Conservation (phyloP, 2,797 vertebrate species). For the Anas capensis region DNA sequence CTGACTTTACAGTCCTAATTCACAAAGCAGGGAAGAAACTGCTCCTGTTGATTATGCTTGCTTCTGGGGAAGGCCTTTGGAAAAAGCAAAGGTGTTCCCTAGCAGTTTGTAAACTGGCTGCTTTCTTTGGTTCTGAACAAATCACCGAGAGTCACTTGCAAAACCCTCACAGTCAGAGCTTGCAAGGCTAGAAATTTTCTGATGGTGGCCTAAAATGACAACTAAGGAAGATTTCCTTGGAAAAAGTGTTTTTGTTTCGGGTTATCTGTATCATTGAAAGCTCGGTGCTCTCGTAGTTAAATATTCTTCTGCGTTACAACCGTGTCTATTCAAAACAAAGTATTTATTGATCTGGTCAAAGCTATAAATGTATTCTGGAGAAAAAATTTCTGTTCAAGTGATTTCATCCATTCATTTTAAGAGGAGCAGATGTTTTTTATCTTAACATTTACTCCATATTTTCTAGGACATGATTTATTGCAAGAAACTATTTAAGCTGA, state of each 20-base stretch:
- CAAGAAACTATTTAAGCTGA: slow-evolving; percentile 78
- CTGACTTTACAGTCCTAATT: not conserved
- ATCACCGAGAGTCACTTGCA: not conserved
- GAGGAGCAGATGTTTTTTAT: slow-evolving; percentile 83
- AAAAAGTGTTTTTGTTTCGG: not conserved
- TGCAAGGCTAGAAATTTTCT: not conserved
- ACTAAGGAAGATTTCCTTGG: not conserved
- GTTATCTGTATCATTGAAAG: not conserved
- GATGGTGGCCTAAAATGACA: not conserved
- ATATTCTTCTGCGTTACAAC: not conserved
- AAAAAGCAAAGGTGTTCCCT: not conserved
- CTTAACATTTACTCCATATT: slow-evolving; percentile 78
- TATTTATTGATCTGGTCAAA: slow-evolving; percentile 66
- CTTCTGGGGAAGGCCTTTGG: not conserved
- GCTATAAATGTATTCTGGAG: slow-evolving; percentile 48
- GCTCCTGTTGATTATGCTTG: not conserved
- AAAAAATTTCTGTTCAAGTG: slow-evolving; percentile 60
- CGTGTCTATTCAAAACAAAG: slow-evolving; percentile 50
- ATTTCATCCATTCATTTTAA: slow-evolving; percentile 70
- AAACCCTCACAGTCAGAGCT: not conserved
- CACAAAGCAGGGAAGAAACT: not conserved
- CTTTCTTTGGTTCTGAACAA: slow-evolving; percentile 9
- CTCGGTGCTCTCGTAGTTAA: not conserved
- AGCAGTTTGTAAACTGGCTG: not conserved
- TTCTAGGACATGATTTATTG: slow-evolving; percentile 80